Percentiles rank a stretch among this genome's conserved stretches.
Conservation (phyloP, 2,113 vertebrate species). For the Brachypodius melanocephalos region DNA sequence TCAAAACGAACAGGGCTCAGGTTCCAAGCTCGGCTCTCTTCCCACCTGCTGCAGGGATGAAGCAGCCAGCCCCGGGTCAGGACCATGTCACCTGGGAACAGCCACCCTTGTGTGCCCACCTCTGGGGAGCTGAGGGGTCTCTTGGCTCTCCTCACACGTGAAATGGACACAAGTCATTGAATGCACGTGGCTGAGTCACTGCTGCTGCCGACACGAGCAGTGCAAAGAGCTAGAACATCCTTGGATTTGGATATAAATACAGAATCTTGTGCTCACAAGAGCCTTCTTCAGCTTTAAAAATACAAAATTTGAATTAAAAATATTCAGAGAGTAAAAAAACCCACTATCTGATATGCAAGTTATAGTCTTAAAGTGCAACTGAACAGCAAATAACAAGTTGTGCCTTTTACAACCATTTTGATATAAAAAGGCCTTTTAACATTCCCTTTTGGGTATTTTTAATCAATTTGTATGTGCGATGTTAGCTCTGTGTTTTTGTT, state of each 20-base stretch:
- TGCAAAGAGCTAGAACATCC: slow-evolving; percentile 7
- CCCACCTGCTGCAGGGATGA: neutral
- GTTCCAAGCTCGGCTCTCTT: neutral
- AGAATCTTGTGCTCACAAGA: slow-evolving; percentile 34
- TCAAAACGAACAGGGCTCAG: neutral
- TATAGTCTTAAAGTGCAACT: slow-evolving; percentile 54
- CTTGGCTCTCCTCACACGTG: accelerated
- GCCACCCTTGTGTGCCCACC: neutral
- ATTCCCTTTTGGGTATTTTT: slow-evolving; percentile 1
- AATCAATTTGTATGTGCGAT: neutral
- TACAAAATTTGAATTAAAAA: slow-evolving; percentile 60
- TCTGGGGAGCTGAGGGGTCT: neutral
- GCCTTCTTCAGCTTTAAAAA: slow-evolving; percentile 46
- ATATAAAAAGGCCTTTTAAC: slow-evolving; percentile 43
- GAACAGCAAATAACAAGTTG: slow-evolving; percentile 51
- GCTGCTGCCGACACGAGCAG: neutral
- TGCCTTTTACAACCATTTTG: slow-evolving; percentile 38
- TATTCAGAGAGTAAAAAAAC: slow-evolving; percentile 45
- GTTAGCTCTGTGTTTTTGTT: neutral
- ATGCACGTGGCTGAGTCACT: neutral
- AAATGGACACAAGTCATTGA: neutral
- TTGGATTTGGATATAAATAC: slow-evolving; percentile 18
- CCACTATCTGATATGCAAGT: slow-evolving; percentile 46
- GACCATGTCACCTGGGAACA: accelerated
- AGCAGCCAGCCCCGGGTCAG: accelerated